Evolutionary conservation across 2,888 invertebrate species (phyloP).

Genomic region (Osedax frankpressi): DNA sequence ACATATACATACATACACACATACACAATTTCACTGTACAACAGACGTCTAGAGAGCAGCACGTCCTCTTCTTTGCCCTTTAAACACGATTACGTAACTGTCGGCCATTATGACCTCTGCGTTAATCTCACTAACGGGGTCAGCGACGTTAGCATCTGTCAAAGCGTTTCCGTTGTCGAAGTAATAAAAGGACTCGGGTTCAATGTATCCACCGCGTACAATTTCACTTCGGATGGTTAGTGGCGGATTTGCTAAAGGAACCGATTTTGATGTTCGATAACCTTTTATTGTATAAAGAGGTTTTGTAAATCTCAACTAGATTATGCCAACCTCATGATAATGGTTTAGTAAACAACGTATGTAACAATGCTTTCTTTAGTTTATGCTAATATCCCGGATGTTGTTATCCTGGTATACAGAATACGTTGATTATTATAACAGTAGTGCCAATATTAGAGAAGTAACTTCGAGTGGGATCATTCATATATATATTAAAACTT

Average conservation of each 20-base stretch:
- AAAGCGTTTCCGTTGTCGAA: background rate
- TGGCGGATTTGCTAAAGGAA: background rate
- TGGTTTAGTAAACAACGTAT: too few species aligned
- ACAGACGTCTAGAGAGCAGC: background rate
- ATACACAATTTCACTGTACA: background rate
- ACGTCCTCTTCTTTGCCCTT: background rate
- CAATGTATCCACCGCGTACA: background rate
- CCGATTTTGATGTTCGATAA: too few species aligned
- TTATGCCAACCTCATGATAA: too few species aligned
- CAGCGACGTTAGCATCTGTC: background rate
- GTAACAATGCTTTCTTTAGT: too few species aligned
- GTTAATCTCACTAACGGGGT: background rate
- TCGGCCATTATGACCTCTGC: background rate
- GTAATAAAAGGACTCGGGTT: background rate
- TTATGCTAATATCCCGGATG: too few species aligned
- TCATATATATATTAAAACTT: too few species aligned
- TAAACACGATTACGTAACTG: background rate
- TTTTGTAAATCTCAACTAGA: too few species aligned
- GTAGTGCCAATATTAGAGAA: too few species aligned
- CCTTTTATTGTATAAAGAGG: too few species aligned
- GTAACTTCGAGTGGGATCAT: too few species aligned
- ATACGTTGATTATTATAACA: too few species aligned
- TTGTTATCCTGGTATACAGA: too few species aligned
- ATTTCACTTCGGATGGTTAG: background rate
- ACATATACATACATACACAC: background rate